Percentiles rank a stretch among this genome's conserved stretches.
Conservation (phyloP, 2,888 invertebrate genomes). For the Polymixis lichenea region DNA sequence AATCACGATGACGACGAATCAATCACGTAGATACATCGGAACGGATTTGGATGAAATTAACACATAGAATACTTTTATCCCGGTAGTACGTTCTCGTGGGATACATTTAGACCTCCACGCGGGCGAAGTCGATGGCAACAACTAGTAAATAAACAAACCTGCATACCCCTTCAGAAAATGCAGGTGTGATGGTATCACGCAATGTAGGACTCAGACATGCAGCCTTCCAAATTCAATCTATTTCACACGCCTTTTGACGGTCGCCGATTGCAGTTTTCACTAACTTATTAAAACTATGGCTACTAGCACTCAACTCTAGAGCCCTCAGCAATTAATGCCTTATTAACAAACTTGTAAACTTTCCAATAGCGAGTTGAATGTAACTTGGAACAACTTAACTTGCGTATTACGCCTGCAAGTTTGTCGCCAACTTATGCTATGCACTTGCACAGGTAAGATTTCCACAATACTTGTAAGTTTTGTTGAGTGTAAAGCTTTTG, state of each 20-base stretch:
- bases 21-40: too few relatives aligned
- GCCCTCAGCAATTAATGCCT: slow-evolving; percentile 25
- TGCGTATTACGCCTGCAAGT: slow-evolving; percentile 28
- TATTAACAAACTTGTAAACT: slow-evolving; percentile 38
- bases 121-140: too few relatives aligned
- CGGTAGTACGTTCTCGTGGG: too few relatives aligned
- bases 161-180: too few relatives aligned
- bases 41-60: too few relatives aligned
- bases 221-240: background rate
- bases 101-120: too few relatives aligned
- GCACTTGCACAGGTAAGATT: slow-evolving; percentile 38
- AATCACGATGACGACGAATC: too few relatives aligned
- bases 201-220: background rate
- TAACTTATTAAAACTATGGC: background rate
- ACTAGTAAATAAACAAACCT: too few relatives aligned
- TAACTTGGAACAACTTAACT: slow-evolving; percentile 38
- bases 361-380: slow-evolving; percentile 25
- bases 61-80: too few relatives aligned
- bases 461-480: slow-evolving; percentile 25
- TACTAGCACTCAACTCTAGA: background rate
- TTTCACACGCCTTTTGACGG: background rate
- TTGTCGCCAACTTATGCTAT: slow-evolving; percentile 22
- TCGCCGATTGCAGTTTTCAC: background rate
- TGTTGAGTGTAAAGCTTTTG: slow-evolving; percentile 26
- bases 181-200: too few relatives aligned